Evolutionary conservation across 2,113 vertebrate species (phyloP), one percentile per base, ranked within the genome.

Genomic region (Atlantisia rogersi): DNA sequence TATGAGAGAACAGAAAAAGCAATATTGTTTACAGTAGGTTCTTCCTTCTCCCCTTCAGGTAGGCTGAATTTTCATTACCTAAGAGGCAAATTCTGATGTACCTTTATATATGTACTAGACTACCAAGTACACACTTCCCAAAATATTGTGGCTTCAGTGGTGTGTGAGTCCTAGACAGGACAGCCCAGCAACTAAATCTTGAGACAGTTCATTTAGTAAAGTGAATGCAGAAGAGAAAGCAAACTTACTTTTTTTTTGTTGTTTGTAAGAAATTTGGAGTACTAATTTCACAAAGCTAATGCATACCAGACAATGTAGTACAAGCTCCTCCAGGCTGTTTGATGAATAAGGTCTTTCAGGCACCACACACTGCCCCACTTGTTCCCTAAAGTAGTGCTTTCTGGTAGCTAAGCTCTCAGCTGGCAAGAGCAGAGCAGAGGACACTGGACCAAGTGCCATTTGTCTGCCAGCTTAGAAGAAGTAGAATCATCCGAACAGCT

Each of bases 321-420:
- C 93, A 92, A 89, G 92, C 87, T 85, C 50, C 80, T 69, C 52
- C 82, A 12, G 53, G 80, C 96, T 86, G 97, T 4, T 13, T 22
- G 35, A 65, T 98, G 97, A 97, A 94, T 95, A 83, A 60, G 29
- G 90, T 31, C 97, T 96, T 97, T 97, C 93, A 97, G 89, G 37
- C 28, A 3, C 26, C 13, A 62, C 95, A 98, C 96, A 97, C 95
- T 97, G 65, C 81, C n/a, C 56, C 4, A 4, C 96, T 98, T 98
- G 97, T 97, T 97, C 91, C 81, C 78, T 82, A 80, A 88, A 94
- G 97, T 28, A 76, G 92, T 2, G 40, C 90, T 95, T 92, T 85
- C 95, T 92, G 92, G 90, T 92, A 40, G 93, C 85, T 56, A 58
- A 91, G 78, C 91, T 92, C 95, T 95, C 97, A 81, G 96, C 92